Evolutionary conservation across 2,888 invertebrate species (phyloP), one percentile per base, ranked within the genome.

Genomic region (Oscheius sp.): DNA sequence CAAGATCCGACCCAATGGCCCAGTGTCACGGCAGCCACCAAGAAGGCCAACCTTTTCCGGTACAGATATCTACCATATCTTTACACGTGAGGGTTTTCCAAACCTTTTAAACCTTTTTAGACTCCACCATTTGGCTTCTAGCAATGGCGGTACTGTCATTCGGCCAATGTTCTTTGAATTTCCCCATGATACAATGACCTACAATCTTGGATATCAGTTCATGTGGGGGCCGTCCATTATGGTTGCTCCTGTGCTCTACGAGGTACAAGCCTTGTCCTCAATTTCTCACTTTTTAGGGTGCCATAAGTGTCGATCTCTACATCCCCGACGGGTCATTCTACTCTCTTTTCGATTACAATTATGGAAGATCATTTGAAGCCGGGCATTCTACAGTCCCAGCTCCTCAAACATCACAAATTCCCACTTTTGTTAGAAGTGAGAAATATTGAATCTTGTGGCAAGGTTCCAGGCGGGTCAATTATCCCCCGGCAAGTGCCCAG

Each of bases 401-500:
- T 7, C 86, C 86, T n/a, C 79, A 77, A 13, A 80, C 82, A 21
- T 80, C 76, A 13, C 56, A 76, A 53, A 81, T 81, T 72, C 87
- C 87, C 21, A 79, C 82, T 1, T 87, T 85, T 75, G 77, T 85
- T 6, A 76, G 84, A 72, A 81, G 80, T 63, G 63, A 63, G 63
- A 18, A n/a, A n/a, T n/a, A n/a, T n/a, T 9, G 3, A 18, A 7
- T 16, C 29, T 2, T 7, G 7, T 29, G 16, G 13, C 29, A 12
- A 21, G 18, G 3, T 27, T 29, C 13, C 52, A 66, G 66, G 18
- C 72, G 93, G 93, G 27, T 89, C 90, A 52, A 91, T 93, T 21
- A 84, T 93, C 61, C 89, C 91, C n/a, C 89, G 91, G 76, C 91
- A 89, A 73, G 80, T 77, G 7, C 83, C 87, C 12, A 74, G 71